Percentiles rank a stretch among this genome's conserved stretches.
phyloP scores from a whole-genome alignment of 2,113 vertebrate genomes.

The Heterocephalus glaber region DNA sequence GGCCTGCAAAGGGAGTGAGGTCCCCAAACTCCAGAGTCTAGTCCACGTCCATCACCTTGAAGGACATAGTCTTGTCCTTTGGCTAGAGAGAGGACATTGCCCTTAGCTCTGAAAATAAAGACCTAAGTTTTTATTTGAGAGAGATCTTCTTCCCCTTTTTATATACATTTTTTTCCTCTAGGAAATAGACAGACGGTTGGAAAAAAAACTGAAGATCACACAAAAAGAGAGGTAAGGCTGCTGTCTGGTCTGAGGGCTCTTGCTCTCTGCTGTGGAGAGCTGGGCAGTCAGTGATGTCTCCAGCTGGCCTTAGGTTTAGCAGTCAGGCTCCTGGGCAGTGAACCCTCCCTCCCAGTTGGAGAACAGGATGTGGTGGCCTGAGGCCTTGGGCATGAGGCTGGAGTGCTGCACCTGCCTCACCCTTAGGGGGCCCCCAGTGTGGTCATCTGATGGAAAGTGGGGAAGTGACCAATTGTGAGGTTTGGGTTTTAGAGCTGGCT shows the following conservation, averaged over 20 bases:
- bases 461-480: not conserved
- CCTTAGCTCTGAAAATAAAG: slow-evolving; percentile 70
- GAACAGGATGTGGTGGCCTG: not conserved
- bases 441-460: not conserved
- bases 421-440: not conserved
- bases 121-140: slow-evolving; percentile 76
- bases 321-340: slow-evolving; percentile 51
- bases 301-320: slow-evolving; percentile 51
- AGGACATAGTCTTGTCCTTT: slow-evolving; percentile 40
- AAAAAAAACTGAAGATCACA: slow-evolving; percentile 96
- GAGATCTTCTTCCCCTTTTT: slow-evolving; percentile 80
- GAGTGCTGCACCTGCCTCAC: not conserved
- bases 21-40: slow-evolving; percentile 12
- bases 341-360: not conserved
- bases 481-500: not conserved
- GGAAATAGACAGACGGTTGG: slow-evolving; percentile 98
- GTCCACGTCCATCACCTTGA: not conserved
- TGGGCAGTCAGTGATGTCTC: slow-evolving; percentile 53
- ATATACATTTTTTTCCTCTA: slow-evolving; percentile 83
- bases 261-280: slow-evolving; percentile 59
- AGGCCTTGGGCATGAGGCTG: slow-evolving; percentile 29
- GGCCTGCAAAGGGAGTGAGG: not conserved
- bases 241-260: not conserved
- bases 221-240: slow-evolving; percentile 94
- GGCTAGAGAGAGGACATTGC: slow-evolving; percentile 42